A percentile compares a stretch with the other conserved stretches of the same genome.
Conservation (phyloP, 2,888 invertebrate species). For the Drosophila demipolita region DNA sequence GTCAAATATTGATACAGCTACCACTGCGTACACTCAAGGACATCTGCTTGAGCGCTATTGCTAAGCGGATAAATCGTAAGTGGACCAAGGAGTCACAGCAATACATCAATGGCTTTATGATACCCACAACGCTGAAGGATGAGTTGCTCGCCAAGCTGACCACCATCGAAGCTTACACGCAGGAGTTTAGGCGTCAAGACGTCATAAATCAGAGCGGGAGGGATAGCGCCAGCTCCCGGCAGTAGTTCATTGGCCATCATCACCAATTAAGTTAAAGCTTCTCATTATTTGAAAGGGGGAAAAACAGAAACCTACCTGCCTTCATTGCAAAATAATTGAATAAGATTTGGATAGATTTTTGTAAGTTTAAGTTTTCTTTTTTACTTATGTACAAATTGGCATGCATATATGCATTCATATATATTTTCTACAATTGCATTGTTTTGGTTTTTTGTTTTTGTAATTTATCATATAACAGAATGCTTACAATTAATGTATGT, state of each 20-base stretch:
- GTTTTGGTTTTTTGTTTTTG: constrained; percentile 43
- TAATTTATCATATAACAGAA: constrained; percentile 64
- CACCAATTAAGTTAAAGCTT: not conserved
- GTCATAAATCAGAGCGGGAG: constrained; percentile 4
- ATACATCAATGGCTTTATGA: constrained; percentile 39
- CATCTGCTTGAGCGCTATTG: constrained; percentile 77
- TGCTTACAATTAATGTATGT: constrained; percentile 62
- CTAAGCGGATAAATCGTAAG: constrained; percentile 48
- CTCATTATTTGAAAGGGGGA: not conserved
- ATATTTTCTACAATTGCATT: constrained; percentile 70
- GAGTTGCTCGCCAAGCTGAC: constrained; percentile 59
- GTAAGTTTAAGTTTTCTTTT: constrained; percentile 38
- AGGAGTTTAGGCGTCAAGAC: constrained; percentile 33
- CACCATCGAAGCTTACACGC: constrained; percentile 60
- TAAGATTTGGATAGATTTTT: constrained; percentile 64
- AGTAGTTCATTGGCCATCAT: not conserved
- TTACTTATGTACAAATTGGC: constrained; percentile 74
- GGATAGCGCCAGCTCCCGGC: constrained; percentile 12
- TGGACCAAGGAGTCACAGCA: constrained; percentile 26
- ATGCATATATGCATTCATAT: constrained; percentile 58
- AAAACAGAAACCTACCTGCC: constrained; percentile 41
- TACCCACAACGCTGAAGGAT: constrained; percentile 74
- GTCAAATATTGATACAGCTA: constrained; percentile 73
- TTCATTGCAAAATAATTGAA: constrained; percentile 72
- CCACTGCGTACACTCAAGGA: constrained; percentile 80